Evolutionary conservation across 2,888 invertebrate species (phyloP).

Genomic region (Leptinotarsa haldemani): DNA sequence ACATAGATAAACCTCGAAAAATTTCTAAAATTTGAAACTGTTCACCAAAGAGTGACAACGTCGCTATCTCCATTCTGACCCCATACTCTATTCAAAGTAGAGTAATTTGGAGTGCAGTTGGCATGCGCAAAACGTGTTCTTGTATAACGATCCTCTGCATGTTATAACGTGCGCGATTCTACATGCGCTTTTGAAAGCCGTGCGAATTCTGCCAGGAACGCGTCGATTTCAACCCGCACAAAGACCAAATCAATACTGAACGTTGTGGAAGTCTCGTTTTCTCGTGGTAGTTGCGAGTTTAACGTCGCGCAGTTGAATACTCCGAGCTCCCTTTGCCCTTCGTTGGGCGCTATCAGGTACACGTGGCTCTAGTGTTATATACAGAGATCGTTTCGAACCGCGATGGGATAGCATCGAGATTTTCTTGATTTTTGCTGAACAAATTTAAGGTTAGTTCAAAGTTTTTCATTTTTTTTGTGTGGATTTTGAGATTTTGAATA

Average conservation of each 20-base stretch:
- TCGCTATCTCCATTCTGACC: not conserved
- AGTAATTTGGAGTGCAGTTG: not conserved
- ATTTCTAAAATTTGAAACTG: not conserved
- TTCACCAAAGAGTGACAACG: not conserved
- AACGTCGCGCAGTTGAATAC: not conserved
- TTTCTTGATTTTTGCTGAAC: constrained; percentile 8
- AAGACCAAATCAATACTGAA: constrained; percentile 9
- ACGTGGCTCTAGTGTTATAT: constrained; percentile 17
- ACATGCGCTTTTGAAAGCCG: constrained; percentile 9
- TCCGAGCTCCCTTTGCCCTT: constrained; percentile 17
- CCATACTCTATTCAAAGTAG: not conserved
- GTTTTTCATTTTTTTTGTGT: not conserved
- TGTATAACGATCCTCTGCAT: constrained; percentile 15
- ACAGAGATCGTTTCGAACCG: constrained; percentile 6
- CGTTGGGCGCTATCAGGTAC: constrained; percentile 4
- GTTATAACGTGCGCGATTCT: constrained; percentile 14
- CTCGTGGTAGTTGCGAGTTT: constrained; percentile 15
- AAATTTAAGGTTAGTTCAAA: constrained; percentile 10
- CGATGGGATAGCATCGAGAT: constrained; percentile 8
- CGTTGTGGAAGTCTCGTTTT: constrained; percentile 17
- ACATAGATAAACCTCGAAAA: not conserved
- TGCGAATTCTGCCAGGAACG: constrained; percentile 16
- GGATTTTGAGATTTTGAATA: not conserved
- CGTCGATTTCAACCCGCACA: constrained; percentile 16
- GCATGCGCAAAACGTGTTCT: constrained; percentile 15